Evolutionary conservation across 2,797 vertebrate species (phyloP).

Genomic region (Chaenodraco wilsoni): DNA sequence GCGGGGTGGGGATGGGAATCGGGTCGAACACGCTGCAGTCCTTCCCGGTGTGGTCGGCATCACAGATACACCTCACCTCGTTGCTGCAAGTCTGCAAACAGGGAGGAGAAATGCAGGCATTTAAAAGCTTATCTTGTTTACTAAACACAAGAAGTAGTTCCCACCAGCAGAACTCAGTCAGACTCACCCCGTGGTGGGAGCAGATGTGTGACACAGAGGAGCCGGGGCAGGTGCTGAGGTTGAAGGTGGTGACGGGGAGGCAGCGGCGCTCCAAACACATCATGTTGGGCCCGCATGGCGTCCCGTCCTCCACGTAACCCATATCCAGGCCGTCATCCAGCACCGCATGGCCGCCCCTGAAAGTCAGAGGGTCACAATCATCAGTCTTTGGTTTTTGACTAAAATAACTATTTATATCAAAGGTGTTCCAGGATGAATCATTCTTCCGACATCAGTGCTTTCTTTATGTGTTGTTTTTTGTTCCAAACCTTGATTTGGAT

Average conservation of each 20-base stretch:
- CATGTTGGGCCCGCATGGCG: conserved; percentile 96
- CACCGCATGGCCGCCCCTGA: conserved; percentile 92
- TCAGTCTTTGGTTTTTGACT: not conserved
- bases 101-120: not conserved
- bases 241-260: conserved; percentile 90
- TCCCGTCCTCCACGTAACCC: conserved; percentile 96
- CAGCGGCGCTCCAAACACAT: conserved; percentile 95
- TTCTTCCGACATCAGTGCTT: not conserved
- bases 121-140: not conserved
- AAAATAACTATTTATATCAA: not conserved
- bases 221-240: conserved; percentile 93
- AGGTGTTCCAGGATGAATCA: not conserved
- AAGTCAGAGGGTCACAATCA: conserved; percentile 8
- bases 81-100: conserved; percentile 91
- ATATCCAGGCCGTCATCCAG: conserved; percentile 93
- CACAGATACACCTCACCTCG: conserved; percentile 95
- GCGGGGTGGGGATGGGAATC: conserved; percentile 87
- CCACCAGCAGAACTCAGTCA: too few species aligned
- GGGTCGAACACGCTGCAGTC: conserved; percentile 98
- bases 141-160: not conserved
- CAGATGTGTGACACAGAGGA: conserved; percentile 88
- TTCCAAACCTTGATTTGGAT: too few species aligned
- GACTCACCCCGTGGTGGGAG: conserved; percentile 92
- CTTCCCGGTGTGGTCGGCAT: conserved; percentile 93
- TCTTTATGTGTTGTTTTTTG: too few species aligned